Conservation (phyloP, 1,140 invertebrate genomes). For the Potamilus streckersoni region DNA sequence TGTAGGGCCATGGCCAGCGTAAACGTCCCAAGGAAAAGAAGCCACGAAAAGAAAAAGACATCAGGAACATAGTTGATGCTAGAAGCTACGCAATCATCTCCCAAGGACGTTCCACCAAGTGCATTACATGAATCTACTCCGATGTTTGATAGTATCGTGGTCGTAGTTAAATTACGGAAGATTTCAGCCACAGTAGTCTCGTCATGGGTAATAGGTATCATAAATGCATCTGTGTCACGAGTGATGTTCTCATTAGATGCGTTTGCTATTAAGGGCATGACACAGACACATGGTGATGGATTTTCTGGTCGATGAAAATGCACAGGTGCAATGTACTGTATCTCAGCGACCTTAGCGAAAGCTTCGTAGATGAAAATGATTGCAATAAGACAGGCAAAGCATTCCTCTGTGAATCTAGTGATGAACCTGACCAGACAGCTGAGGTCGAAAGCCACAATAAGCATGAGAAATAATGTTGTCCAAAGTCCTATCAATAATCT, state of each 20-base stretch:
- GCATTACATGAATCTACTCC: too few species aligned
- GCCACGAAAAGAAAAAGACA: conserved; percentile 94
- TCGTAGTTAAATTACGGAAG: too few species aligned
- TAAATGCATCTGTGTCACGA: too few species aligned
- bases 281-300: conserved; percentile 45
- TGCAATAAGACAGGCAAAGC: conserved; percentile 98
- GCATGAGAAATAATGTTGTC: conserved; percentile 87
- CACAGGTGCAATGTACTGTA: conserved; percentile 43
- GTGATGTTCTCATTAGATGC: too few species aligned
- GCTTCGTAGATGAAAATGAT: conserved; percentile 99
- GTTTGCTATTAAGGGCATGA: neutral
- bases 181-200: too few species aligned
- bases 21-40: conserved; percentile 95
- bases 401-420: conserved; percentile 99
- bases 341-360: conserved; percentile 69
- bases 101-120: conserved; percentile 76
- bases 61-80: conserved; percentile 68
- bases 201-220: too few species aligned
- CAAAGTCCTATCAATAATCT: conserved; percentile 97
- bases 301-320: conserved; percentile 38
- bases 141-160: too few species aligned
- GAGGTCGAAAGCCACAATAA: conserved; percentile 94
- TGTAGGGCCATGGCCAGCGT: conserved; percentile 88
- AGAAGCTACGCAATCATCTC: conserved; percentile 74
- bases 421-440: conserved; percentile 98